Base-by-base conservation (phyloP, 2,797 vertebrate genomes). In the Notoglanidium macrostoma region DNA sequence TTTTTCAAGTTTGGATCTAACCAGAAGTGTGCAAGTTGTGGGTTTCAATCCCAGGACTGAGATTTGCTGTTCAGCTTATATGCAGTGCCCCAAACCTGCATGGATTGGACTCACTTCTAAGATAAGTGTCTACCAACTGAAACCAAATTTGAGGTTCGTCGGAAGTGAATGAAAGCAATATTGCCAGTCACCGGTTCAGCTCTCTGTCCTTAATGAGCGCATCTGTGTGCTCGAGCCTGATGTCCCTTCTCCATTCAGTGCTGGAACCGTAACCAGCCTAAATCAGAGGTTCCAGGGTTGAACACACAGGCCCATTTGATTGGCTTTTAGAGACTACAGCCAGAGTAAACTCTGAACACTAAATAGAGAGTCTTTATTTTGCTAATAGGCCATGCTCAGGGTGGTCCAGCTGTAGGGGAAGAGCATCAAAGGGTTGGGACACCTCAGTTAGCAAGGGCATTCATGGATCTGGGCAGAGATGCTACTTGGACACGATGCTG, bases 221-320 rank as follows among this genome's bases (percentile, higher is more conserved):
- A 26, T 82, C 61, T 81, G 67, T 86, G 85, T 85, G 57, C 61
- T 86, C 76, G 80, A 85, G 26, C 29, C 26, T 15, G 72, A 72
- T 46, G 23, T 44, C 83, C 51, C 26, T 26, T 35, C 74, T 32
- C 29, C 68, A 11, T 49, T 61, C 15, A 40, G 55, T 49, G 51
- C 54, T 81, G 81, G 84, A 88, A 85, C 44, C 8, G 87, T 85
- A 86, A 90, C 86, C 73, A 65, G 86, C 78, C 23, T 29, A 6
- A 78, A 85, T 91, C 78, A 76, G 84, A 88, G 76, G 3, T 46
- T 51, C 21, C 74, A 67, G 85, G 87, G 84, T 91, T 91, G 91
- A 91, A 89, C 87, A 89, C 86, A 88, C 88, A 87, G 29, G 46
- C 65, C 81, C 44, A 80, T 77, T 91, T 82, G 44, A 89, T 85